phyloP scores from a whole-genome alignment of 2,797 vertebrate species.

The Sebastes glaucus region DNA sequence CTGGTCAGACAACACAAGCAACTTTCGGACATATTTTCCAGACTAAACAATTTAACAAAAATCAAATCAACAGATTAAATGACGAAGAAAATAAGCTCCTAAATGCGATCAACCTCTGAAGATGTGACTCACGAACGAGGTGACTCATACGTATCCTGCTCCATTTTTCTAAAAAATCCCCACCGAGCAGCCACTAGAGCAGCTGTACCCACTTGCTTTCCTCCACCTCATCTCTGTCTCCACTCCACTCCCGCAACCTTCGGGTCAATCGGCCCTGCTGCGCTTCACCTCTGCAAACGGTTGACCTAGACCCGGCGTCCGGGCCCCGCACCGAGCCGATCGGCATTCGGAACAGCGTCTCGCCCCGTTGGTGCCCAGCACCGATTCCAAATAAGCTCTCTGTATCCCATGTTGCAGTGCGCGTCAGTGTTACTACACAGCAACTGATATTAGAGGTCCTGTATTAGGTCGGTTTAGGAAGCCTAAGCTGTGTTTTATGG shows the following conservation, averaged over 20 bases:
- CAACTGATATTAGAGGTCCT: conserved; percentile 1
- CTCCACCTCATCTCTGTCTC: conserved; percentile 27
- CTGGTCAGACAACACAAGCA: background rate
- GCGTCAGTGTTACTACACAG: background rate
- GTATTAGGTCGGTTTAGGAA: conserved; percentile 22
- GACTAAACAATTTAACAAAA: background rate
- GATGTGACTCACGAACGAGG: background rate
- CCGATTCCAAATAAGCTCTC: background rate
- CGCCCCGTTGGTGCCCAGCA: background rate
- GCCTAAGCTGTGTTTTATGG: conserved; percentile 34
- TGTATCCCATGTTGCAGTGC: conserved; percentile 1
- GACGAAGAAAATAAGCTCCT: background rate
- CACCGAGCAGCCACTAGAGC: background rate
- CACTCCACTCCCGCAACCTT: conserved; percentile 23
- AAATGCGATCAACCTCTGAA: background rate
- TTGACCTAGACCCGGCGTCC: conserved; percentile 48
- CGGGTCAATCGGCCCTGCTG: conserved; percentile 33
- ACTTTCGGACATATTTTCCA: background rate
- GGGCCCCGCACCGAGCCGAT: background rate
- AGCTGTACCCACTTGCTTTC: background rate
- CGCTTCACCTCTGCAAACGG: conserved; percentile 44
- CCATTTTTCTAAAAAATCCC: background rate
- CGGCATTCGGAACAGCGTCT: conserved; percentile 27
- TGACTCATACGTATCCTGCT: background rate
- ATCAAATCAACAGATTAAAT: background rate